A percentile compares a stretch with the other conserved stretches of the same genome.
phyloP scores from a whole-genome alignment of 2,888 invertebrate species.

The Stenchaetothrips biformis region DNA sequence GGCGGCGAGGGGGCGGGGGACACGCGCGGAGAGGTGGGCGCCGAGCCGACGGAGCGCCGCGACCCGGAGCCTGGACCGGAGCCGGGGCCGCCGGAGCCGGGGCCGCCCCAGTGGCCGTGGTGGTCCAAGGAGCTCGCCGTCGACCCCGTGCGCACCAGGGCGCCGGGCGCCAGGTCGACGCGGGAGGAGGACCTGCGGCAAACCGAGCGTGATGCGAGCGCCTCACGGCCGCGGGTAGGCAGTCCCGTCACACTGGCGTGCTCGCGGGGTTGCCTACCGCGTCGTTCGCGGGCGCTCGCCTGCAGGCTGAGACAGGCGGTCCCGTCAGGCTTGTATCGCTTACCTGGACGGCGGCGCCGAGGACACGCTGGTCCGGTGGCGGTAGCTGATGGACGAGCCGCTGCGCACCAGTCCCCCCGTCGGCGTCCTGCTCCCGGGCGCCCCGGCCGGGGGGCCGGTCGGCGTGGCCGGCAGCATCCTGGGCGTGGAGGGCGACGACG shows the following conservation, averaged over 20 bases:
- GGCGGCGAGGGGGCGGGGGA: neutral
- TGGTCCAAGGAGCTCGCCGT: slow-evolving; percentile 1
- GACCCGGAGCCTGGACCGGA: neutral
- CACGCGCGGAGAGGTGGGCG: slow-evolving; percentile 8
- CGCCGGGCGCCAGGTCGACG: neutral
- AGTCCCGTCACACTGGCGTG: neutral
- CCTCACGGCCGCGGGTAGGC: neutral
- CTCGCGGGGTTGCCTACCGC: neutral
- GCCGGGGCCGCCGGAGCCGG: neutral
- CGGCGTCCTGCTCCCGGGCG: neutral
- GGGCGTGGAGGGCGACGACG: neutral
- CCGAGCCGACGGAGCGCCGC: neutral
- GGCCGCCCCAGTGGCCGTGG: neutral
- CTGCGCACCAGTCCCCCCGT: neutral
- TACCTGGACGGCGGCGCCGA: slow-evolving; percentile 11
- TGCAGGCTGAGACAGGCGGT: neutral
- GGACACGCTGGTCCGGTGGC: neutral
- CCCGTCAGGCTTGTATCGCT: neutral
- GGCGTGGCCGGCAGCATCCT: slow-evolving; percentile 10
- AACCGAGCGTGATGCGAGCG: neutral
- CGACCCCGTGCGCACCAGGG: slow-evolving; percentile 1
- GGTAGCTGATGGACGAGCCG: slow-evolving; percentile 20
- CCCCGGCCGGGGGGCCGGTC: neutral
- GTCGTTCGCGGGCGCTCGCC: neutral
- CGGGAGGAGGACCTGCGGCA: neutral